Conservation (phyloP, 2,113 vertebrate genomes). For the Danionella cerebrum region DNA sequence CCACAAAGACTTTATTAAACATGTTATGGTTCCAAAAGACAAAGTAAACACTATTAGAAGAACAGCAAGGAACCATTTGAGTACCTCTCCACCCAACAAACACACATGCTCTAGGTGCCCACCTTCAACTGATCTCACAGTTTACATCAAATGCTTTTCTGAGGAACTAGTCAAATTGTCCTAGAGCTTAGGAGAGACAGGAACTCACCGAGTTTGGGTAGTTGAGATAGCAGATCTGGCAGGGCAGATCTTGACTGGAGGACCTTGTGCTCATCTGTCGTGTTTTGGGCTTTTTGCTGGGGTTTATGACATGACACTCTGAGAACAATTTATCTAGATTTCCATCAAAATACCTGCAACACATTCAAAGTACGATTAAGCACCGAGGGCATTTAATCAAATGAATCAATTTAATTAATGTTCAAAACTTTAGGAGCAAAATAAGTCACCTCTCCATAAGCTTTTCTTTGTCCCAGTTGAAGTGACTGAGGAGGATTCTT, state of each 20-base stretch:
- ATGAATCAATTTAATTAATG: not conserved
- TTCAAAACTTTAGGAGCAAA: too few relatives aligned
- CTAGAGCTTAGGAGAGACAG: not conserved
- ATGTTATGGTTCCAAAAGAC: too few relatives aligned
- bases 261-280: conserved; percentile 97
- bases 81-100: too few relatives aligned
- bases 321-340: conserved; percentile 99
- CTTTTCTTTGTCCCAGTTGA: conserved; percentile 99
- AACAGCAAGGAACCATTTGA: too few relatives aligned
- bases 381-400: too few relatives aligned
- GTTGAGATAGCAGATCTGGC: conserved; percentile 99
- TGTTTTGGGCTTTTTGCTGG: conserved; percentile 93
- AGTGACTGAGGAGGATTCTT: conserved; percentile 98
- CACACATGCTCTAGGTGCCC: too few relatives aligned
- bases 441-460: conserved; percentile 92
- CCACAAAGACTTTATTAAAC: too few relatives aligned
- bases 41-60: too few relatives aligned
- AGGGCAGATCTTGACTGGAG: conserved; percentile 95
- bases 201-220: conserved; percentile 93
- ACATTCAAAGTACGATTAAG: not conserved
- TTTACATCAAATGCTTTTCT: not conserved
- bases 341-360: conserved; percentile 93
- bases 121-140: not conserved
- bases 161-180: not conserved
- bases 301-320: conserved; percentile 98